These are phyloP conservation scores for Camponotus pennsylvanicus DNA, from an alignment of 1,140 invertebrate genomes.

Conservation along the genomic window DNA sequence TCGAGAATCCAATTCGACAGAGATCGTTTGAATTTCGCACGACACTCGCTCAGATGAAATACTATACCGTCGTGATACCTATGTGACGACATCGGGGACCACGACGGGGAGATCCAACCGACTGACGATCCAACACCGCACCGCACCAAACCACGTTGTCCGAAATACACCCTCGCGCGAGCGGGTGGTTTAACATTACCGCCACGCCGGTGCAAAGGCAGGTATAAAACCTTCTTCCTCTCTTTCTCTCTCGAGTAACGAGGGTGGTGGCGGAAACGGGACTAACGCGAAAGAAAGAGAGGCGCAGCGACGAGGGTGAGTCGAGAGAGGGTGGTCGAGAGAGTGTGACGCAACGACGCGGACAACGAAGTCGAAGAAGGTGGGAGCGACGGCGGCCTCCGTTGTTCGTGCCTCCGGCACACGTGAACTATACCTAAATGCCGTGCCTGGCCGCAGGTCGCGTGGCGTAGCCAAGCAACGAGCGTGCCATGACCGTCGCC, in stretches of 20 bases:
- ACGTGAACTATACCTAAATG: conserved; percentile 55
- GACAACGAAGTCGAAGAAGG: conserved; percentile 37
- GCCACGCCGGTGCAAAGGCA: background rate
- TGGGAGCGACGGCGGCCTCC: conserved; percentile 38
- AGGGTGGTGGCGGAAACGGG: background rate
- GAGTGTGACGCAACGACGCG: conserved; percentile 77
- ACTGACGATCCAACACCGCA: conserved; percentile 9
- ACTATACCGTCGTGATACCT: conserved; percentile 52
- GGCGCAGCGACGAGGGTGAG: background rate
- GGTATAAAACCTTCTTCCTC: background rate
- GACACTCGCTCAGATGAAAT: conserved; percentile 23
- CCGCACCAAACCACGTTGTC: background rate
- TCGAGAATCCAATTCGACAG: background rate
- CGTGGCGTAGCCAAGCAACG: conserved; percentile 83
- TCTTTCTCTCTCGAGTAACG: background rate
- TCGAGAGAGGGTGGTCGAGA: conserved; percentile 53
- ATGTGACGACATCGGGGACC: conserved; percentile 14
- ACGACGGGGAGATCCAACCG: background rate
- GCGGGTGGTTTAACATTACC: background rate
- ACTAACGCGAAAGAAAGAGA: background rate
- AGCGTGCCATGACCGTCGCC: conserved; percentile 78
- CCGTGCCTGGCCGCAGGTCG: conserved; percentile 63
- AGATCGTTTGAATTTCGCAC: conserved; percentile 6
- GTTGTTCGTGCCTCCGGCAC: conserved; percentile 30
- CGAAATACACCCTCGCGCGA: no score